phyloP scores from a whole-genome alignment of 2,113 vertebrate species.

The Panurus biarmicus region DNA sequence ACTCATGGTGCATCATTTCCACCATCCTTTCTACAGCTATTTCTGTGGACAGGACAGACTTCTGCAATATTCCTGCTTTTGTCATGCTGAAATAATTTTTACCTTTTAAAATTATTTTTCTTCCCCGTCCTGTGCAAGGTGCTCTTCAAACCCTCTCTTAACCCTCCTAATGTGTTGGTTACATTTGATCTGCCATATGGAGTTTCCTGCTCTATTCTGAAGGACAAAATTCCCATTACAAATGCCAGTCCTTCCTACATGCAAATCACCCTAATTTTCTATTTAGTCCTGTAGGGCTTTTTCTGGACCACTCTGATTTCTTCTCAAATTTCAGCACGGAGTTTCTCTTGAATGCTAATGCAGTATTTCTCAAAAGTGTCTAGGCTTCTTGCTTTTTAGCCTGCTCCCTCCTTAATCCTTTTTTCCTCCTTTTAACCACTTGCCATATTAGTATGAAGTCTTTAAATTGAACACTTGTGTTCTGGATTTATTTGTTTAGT shows the following conservation, averaged over 20 bases:
- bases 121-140: neutral
- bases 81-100: neutral
- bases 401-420: neutral
- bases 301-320: neutral
- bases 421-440: neutral
- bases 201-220: neutral
- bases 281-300: neutral
- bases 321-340: neutral
- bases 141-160: neutral
- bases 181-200: neutral
- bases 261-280: neutral
- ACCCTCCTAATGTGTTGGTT: neutral
- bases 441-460: neutral
- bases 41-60: neutral
- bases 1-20: neutral
- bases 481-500: neutral
- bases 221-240: neutral
- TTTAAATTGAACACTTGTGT: neutral
- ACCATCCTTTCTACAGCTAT: neutral
- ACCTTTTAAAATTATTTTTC: neutral
- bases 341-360: neutral
- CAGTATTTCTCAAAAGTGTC: neutral
- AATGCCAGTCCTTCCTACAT: neutral
- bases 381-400: neutral
- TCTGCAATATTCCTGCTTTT: neutral